Evolutionary conservation across 2,113 vertebrate genomes (phyloP), one percentile per base, ranked within the genome.

Genomic region (Mustela nigripes): DNA sequence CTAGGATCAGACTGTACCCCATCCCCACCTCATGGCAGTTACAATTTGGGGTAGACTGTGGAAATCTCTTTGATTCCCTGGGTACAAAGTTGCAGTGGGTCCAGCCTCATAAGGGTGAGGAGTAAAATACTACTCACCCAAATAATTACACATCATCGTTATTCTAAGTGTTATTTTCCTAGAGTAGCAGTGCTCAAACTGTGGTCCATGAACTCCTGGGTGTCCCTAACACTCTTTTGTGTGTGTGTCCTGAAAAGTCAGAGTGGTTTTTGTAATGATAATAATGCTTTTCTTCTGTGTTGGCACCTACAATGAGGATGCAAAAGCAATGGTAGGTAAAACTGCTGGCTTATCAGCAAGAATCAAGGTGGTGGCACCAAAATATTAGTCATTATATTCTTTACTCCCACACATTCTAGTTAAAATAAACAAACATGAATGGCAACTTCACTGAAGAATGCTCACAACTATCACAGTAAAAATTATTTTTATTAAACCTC

Each of bases 121-220:
- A 78, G 2, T 31, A 12, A 91, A 96, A 84, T 82, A 31, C 33
- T 67, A 81, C 28, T 86, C 10, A 63, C 45, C 53, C 71, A 94
- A 95, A 60, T 58, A 93, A 69, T 62, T 94, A 60, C 12, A 87
- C 36, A 79, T 92, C 71, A 53, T 45, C 71, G 74, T 67, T 73
- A 94, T 67, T 53, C 22, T 10, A 95, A 81, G 33, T 87, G 45
- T 62, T 74, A 93, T 78, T 91, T 93, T 90, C 56, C 85, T 78
- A 65, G 45, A 88, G 58, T 31, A 86, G 53, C 8, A 42, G 22
- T 90, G 82, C 26, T 87, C 63, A 84, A 87, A 91, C 18, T 88
- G 31, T 45, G 36, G 45, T 62, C 15, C 62, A 79, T 0, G 10
- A 39, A 79, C 31, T 53, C 60, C 67, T 80, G 28, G 24, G 39